phyloP scores from a whole-genome alignment of 2,797 vertebrate genomes.

The Phrynocephalus forsythii region DNA sequence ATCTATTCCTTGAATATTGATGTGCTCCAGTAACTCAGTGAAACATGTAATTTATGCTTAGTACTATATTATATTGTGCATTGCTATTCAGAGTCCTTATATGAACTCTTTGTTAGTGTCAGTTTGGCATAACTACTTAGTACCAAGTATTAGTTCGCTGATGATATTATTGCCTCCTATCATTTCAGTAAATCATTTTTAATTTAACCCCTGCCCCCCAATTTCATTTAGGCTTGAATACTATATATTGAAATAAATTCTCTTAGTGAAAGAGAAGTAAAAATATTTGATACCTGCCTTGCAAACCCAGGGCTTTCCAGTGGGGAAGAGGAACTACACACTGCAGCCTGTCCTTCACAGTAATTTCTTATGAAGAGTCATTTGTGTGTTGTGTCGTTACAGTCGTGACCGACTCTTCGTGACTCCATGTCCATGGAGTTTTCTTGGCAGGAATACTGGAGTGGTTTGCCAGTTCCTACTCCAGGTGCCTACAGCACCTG shows the following conservation, averaged over 20 bases:
- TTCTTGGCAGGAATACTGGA: no score
- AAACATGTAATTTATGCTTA: constrained; percentile 33
- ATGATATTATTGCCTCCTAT: neutral
- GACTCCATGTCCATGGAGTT: no score
- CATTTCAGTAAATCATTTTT: constrained; percentile 36
- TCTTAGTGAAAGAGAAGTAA: neutral
- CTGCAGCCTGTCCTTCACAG: neutral
- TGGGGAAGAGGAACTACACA: constrained; percentile 1
- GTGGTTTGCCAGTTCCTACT: no score
- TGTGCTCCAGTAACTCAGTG: neutral
- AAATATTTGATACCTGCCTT: neutral
- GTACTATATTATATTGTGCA: neutral
- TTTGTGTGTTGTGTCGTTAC: no score
- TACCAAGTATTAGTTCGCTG: neutral
- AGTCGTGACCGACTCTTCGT: no score
- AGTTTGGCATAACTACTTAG: neutral
- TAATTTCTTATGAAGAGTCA: constrained; percentile 3
- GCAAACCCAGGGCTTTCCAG: neutral
- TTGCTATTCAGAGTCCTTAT: constrained; percentile 9
- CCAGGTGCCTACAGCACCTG: no score
- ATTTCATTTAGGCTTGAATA: neutral
- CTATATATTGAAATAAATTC: constrained; percentile 7
- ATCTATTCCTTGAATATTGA: constrained; percentile 28
- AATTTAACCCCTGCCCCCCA: neutral
- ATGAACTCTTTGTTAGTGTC: constrained; percentile 8